These are phyloP conservation scores for Pangasianodon hypophthalmus DNA, from an alignment of 2,113 vertebrate species.

Conservation along the genomic window DNA sequence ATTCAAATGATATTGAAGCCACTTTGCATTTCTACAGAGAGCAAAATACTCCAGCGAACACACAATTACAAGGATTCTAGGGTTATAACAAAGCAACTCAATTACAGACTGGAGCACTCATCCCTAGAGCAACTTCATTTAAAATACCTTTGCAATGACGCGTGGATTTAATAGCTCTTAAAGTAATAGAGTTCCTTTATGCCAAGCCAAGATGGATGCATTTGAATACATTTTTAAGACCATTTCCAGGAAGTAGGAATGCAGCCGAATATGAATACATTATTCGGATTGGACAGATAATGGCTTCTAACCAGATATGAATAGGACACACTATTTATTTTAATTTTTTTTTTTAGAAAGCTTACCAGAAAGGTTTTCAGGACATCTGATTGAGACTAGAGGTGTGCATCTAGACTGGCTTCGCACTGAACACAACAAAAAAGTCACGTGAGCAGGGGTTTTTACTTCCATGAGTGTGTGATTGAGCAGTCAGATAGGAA, in stretches of 20 bases:
- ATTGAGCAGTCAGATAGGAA: neutral
- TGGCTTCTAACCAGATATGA: conserved; percentile 9
- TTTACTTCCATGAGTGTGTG: neutral
- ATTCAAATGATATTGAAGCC: neutral
- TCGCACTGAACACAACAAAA: neutral
- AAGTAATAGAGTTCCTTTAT: conserved; percentile 32
- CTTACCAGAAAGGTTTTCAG: neutral
- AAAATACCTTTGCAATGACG: conserved; percentile 6
- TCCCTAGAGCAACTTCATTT: conserved; percentile 27
- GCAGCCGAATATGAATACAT: neutral
- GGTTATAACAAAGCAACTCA: conserved; percentile 9
- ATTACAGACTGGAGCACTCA: neutral
- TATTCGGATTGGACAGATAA: neutral
- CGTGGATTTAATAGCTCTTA: conserved; percentile 13
- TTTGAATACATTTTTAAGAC: conserved; percentile 33
- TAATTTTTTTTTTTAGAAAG: neutral
- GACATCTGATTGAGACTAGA: neutral
- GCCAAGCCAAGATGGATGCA: neutral
- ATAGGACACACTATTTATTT: neutral
- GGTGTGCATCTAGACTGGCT: neutral
- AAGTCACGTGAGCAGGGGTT: neutral
- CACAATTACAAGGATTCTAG: neutral
- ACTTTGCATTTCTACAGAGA: neutral
- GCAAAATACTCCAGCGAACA: neutral
- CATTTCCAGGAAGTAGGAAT: neutral